Evolutionary conservation across 2,888 invertebrate species (phyloP), one percentile per base, ranked within the genome.

Genomic region (Plebejus argus): DNA sequence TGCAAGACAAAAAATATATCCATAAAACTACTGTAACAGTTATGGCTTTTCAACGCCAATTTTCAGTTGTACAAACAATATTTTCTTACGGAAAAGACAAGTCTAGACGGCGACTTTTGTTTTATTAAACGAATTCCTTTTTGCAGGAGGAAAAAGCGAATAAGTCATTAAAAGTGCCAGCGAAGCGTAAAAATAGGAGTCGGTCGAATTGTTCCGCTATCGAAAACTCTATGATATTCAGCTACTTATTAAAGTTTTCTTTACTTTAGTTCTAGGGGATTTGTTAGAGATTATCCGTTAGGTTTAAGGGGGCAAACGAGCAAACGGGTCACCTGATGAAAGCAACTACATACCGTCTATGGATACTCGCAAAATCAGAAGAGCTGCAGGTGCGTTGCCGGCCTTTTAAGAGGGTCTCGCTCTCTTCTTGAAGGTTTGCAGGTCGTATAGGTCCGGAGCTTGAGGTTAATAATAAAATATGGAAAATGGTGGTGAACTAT

Each of bases 91-190:
- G 70, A 49, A 74, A 49, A n/a, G 70, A 76, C 66, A 78, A 76
- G 79, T 80, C 80, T 80, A 80, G 81, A 79, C 80, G 79, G 78
- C 79, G 78, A 79, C 79, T 75, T 84, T 83, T 83, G 83, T 84
- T 84, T 84, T 84, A 85, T 83, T 85, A 86, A 84, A 83, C 82
- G 85, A 86, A 84, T 87, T 86, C 88, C 85, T 86, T 85, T 85
- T 83, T 83, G 84, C 84, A 82, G 83, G 78, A 81, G 79, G 86
- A 86, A 86, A 90, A 89, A 87, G 85, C 86, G 88, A 90, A 90
- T 90, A 91, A 92, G 91, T 92, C 91, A 93, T 93, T 93, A 93
- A 92, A 92, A 92, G 88, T 91, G 88, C 87, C 88, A 86, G 86
- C 87, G 88, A 85, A 91, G 90, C 91, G 91, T 88, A 88, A 90